These are phyloP conservation scores for Dichetophora obliterata DNA, from an alignment of 2,888 invertebrate species.

Conservation along the genomic window DNA sequence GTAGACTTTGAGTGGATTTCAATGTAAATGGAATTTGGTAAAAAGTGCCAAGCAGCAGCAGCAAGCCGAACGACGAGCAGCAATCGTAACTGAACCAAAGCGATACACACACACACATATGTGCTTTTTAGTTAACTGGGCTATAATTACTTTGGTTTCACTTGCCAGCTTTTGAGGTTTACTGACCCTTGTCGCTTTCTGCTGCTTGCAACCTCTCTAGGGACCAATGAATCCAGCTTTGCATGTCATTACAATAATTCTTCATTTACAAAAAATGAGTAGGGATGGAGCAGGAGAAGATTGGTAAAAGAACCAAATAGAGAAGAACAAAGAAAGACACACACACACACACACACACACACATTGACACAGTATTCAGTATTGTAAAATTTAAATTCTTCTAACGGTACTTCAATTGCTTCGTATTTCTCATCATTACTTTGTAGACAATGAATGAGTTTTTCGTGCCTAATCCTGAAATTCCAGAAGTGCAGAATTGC, in stretches of 20 bases:
- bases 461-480: neutral
- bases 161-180: conserved; percentile 24
- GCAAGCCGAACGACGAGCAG: neutral
- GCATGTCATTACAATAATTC: neutral
- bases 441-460: conserved; percentile 12
- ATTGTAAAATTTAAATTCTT: conserved; percentile 21
- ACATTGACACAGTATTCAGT: neutral
- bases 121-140: neutral
- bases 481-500: neutral
- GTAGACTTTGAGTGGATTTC: conserved; percentile 31
- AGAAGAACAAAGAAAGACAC: neutral
- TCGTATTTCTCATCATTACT: conserved; percentile 23
- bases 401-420: conserved; percentile 10
- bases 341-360: neutral
- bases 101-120: neutral
- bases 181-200: neutral
- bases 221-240: neutral
- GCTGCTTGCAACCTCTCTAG: neutral
- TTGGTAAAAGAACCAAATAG: too few species aligned
- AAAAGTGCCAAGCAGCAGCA: neutral
- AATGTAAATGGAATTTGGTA: conserved; percentile 21
- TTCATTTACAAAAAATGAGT: neutral
- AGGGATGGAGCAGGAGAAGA: too few species aligned
- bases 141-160: conserved; percentile 26
- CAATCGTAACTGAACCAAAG: neutral